These are phyloP conservation scores for Coleophora deauratella DNA, from an alignment of 2,888 invertebrate species.

Conservation along the genomic window DNA sequence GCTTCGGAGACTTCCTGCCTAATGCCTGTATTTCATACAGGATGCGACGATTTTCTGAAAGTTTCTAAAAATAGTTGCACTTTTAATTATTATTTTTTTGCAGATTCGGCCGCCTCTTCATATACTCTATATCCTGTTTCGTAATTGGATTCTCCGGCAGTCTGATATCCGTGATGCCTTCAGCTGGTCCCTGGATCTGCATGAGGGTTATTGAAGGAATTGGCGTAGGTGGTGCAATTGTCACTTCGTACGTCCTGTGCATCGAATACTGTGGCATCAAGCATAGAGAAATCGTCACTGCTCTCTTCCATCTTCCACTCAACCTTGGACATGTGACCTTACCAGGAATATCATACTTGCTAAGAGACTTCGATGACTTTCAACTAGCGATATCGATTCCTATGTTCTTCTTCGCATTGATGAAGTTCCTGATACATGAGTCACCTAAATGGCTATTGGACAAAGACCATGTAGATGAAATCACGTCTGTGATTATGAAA, in stretches of 20 bases:
- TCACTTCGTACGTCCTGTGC: slow-evolving; percentile 45
- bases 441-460: slow-evolving; percentile 59
- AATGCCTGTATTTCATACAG: too few relatives aligned
- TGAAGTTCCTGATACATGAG: slow-evolving; percentile 36
- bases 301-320: slow-evolving; percentile 45
- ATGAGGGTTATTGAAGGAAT: slow-evolving; percentile 48
- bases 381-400: slow-evolving; percentile 47
- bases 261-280: slow-evolving; percentile 42
- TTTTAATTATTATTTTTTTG: too few relatives aligned
- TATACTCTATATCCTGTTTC: slow-evolving; percentile 29
- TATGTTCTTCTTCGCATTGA: slow-evolving; percentile 29
- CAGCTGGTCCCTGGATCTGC: slow-evolving; percentile 26
- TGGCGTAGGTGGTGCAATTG: slow-evolving; percentile 44
- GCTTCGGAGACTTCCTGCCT: too few relatives aligned
- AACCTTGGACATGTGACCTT: slow-evolving; percentile 44
- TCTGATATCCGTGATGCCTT: slow-evolving; percentile 38
- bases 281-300: slow-evolving; percentile 43
- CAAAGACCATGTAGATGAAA: slow-evolving; percentile 30
- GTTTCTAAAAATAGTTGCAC: too few relatives aligned
- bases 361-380: slow-evolving; percentile 41
- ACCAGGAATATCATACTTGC: slow-evolving; percentile 42
- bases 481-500: slow-evolving; percentile 37
- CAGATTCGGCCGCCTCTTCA: slow-evolving; percentile 44
- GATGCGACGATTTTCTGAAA: too few relatives aligned
- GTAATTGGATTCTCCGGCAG: slow-evolving; percentile 34